Evolutionary conservation across 2,888 invertebrate species (phyloP).

Genomic region (Conus canariensis): DNA sequence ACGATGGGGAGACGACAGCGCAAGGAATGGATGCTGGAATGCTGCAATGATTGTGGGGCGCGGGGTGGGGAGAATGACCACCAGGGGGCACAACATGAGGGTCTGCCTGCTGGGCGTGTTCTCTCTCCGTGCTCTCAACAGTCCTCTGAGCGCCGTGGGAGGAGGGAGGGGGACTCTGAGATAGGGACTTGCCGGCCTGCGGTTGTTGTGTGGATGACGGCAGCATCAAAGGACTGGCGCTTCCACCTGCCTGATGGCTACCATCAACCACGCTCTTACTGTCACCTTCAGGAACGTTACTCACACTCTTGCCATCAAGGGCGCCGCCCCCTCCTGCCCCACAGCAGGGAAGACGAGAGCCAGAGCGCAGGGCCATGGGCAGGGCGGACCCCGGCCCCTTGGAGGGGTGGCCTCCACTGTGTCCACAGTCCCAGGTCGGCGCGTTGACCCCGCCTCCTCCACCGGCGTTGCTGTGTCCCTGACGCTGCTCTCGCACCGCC

Average conservation of each 20-base stretch:
- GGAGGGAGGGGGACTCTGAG: background rate
- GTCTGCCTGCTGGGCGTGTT: background rate
- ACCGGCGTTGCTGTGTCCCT: background rate
- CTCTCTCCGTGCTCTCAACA: background rate
- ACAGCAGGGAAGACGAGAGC: background rate
- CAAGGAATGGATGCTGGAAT: background rate
- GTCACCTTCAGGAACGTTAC: background rate
- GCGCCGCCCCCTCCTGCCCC: background rate
- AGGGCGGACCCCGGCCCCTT: slow-evolving; percentile 33
- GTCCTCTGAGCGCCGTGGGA: background rate
- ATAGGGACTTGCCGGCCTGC: background rate
- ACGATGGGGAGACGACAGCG: background rate
- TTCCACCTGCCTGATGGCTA: background rate
- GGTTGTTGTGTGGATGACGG: background rate
- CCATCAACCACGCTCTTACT: background rate
- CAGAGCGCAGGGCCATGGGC: background rate
- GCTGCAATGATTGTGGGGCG: background rate
- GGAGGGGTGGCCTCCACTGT: background rate
- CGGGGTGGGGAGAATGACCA: background rate
- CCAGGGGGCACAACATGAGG: background rate
- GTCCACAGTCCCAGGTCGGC: background rate
- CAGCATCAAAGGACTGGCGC: background rate
- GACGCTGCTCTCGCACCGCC: slow-evolving; percentile 64
- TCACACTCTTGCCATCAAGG: background rate
- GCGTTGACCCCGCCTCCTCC: background rate